Evolutionary conservation across 1,140 invertebrate species (phyloP), one percentile per base, ranked within the genome.

Genomic region (Ptiloglossa arizonensis): DNA sequence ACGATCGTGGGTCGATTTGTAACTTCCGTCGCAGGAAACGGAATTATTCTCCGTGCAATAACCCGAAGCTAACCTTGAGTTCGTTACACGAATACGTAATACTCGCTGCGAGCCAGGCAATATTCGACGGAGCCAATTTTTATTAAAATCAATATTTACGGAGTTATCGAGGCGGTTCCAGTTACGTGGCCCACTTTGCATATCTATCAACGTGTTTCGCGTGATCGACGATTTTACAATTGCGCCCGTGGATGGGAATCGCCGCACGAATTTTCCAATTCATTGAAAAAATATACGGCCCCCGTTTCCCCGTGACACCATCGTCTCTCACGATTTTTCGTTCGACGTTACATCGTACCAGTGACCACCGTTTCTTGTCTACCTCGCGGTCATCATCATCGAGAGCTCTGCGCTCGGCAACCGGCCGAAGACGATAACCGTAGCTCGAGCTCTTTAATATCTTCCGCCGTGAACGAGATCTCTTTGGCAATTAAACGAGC

Each of bases 61-160:
- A 56, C 54, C 13, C 11, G 9, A 3, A 9, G 24, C 1, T 8
- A 22, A 54, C 27, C 54, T 5, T 56, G 27, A 24, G 13, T 17
- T 17, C 41, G 41, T 41, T 41, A 41, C 41, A 41, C 13, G 41
- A 41, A 41, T 41, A 41, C 41, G 11, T 41, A 41, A 41, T 41
- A 35, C 11, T 22, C 19, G 9, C 59, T 60, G 9, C 19, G 35
- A 32, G 17, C 35, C 22, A 24, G 22, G 3, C 17, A 35, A 11
- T 35, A 38, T 60, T 38, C 19, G n/a, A 5, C 19, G 19, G 2
- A 38, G n/a, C 17, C 15, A 41, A 35, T 41, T 60, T 41, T 60
- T 60, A 9, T 38, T 59, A 9, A 38, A 60, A 38, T 38, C 57
- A 60, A 60, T 60, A 60, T 60, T 60, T 60, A 60, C 19, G 17